A percentile compares a stretch with the other conserved stretches of the same genome.
phyloP scores from a whole-genome alignment of 2,113 vertebrate species.

The Sialia sialis region DNA sequence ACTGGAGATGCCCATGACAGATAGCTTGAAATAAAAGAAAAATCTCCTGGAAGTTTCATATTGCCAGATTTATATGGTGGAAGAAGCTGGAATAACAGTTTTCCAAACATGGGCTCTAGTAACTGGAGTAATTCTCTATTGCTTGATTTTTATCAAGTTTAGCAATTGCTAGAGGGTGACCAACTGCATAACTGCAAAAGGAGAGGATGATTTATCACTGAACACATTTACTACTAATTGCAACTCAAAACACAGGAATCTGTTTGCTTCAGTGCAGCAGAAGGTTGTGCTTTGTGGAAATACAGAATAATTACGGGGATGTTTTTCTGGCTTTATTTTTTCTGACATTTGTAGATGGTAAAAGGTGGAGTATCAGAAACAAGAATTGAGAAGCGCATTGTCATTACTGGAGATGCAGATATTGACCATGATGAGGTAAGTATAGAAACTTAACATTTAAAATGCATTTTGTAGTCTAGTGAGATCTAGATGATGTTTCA shows the following conservation, averaged over 20 bases:
- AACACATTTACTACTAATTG: not conserved
- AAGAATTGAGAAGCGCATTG: slow-evolving; percentile 98
- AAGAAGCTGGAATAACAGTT: not conserved
- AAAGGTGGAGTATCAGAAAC: slow-evolving; percentile 98
- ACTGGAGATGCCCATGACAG: not conserved
- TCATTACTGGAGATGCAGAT: slow-evolving; percentile 95
- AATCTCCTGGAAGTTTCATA: not conserved
- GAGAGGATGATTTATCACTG: not conserved
- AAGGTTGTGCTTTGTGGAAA: not conserved
- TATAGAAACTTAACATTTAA: not conserved
- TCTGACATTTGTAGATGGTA: slow-evolving; percentile 72
- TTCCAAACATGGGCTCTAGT: not conserved
- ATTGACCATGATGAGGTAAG: slow-evolving; percentile 97
- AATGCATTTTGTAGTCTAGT: not conserved
- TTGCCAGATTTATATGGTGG: not conserved
- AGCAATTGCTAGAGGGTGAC: not conserved
- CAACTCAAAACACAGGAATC: not conserved
- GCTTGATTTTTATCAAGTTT: not conserved
- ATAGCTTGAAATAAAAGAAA: not conserved
- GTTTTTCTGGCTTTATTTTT: not conserved
- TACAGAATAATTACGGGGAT: not conserved
- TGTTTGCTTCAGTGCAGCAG: not conserved
- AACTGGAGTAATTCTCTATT: not conserved
- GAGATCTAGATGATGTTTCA: not conserved
- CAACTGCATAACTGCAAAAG: not conserved